phyloP scores from a whole-genome alignment of 2,888 invertebrate genomes.

The Zootermopsis nevadensis region DNA sequence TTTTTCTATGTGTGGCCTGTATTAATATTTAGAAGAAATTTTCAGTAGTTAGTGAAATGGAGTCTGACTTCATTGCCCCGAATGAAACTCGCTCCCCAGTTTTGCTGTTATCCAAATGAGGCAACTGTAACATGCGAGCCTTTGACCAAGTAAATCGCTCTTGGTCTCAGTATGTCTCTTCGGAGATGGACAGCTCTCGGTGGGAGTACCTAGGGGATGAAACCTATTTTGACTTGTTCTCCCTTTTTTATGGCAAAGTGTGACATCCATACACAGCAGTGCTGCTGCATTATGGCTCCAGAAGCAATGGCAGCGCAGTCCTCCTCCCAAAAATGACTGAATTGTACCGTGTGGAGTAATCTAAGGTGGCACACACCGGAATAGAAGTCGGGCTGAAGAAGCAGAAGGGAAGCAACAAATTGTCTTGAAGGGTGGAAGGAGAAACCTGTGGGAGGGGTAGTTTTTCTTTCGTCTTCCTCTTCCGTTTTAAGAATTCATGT shows the following conservation, averaged over 20 bases:
- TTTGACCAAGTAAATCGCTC: conserved; percentile 6
- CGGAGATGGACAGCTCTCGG: not conserved
- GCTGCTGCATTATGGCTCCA: conserved; percentile 9
- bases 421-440: not conserved
- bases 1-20: too few species aligned
- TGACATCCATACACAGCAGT: conserved; percentile 38
- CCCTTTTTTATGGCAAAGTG: conserved; percentile 42
- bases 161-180: not conserved
- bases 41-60: too few species aligned
- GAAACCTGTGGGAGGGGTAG: not conserved
- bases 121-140: not conserved
- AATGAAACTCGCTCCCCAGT: not conserved
- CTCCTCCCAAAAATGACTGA: conserved; percentile 49
- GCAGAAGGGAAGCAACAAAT: not conserved
- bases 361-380: conserved; percentile 36
- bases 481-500: conserved; percentile 58
- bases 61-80: not conserved
- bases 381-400: not conserved
- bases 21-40: too few species aligned
- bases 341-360: conserved; percentile 51
- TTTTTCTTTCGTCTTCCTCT: conserved; percentile 20
- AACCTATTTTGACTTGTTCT: conserved; percentile 35
- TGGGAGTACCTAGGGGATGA: not conserved
- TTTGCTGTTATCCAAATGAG: conserved; percentile 1
- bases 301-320: not conserved